Percentiles rank a stretch among this genome's conserved stretches.
These are phyloP conservation scores for Helarctos malayanus DNA, from an alignment of 2,797 vertebrate species.

Conservation along the genomic window DNA sequence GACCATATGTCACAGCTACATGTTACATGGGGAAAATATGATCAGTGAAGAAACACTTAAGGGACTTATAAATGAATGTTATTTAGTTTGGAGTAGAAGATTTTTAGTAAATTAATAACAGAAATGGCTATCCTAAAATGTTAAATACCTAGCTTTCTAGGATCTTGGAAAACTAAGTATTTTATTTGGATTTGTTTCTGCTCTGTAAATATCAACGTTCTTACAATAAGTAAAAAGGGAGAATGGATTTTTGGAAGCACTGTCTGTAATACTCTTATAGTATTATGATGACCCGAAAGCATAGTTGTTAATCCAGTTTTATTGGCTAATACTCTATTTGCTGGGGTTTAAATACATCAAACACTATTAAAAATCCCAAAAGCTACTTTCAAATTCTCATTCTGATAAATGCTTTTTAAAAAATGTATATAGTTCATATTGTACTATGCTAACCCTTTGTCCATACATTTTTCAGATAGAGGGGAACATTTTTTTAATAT, in stretches of 20 bases:
- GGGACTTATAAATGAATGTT: neutral
- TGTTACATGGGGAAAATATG: neutral
- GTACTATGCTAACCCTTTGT: neutral
- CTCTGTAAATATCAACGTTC: neutral
- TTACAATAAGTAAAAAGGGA: neutral
- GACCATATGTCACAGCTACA: neutral
- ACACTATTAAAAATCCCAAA: neutral
- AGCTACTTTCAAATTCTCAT: neutral
- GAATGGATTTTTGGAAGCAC: neutral
- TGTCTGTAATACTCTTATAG: neutral
- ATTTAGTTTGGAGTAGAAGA: neutral
- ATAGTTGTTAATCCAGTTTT: neutral
- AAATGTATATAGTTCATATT: neutral
- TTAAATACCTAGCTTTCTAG: neutral
- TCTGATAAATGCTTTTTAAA: neutral
- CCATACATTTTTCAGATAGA: neutral
- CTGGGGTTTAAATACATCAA: neutral
- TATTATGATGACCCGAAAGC: neutral
- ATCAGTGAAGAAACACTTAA: neutral
- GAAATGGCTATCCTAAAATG: constrained; percentile 9
- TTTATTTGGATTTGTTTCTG: neutral
- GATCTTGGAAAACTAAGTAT: neutral
- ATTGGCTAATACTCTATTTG: neutral
- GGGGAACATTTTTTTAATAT: neutral
- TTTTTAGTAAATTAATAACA: neutral